Conservation (phyloP, 2,113 vertebrate genomes). For the Microtus ochrogaster region DNA sequence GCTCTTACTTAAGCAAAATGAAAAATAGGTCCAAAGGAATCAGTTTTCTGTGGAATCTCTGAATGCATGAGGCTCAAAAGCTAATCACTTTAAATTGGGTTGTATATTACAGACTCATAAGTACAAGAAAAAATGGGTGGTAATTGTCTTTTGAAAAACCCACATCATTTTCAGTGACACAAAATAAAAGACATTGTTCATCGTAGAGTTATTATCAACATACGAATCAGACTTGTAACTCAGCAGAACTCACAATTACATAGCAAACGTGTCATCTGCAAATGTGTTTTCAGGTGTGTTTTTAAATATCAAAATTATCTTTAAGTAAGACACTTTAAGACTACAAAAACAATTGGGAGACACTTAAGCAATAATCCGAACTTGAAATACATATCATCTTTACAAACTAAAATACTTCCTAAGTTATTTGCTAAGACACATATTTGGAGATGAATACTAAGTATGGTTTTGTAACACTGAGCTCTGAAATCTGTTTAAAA, state of each 20-base stretch:
- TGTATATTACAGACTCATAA: constrained; percentile 27
- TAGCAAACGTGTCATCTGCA: background rate
- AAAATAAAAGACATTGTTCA: constrained; percentile 24
- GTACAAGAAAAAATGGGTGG: background rate
- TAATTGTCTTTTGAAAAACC: constrained; percentile 25
- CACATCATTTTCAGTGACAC: constrained; percentile 21
- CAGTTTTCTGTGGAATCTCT: background rate
- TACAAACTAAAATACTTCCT: constrained; percentile 8
- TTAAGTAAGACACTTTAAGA: background rate
- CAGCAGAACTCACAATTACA: constrained; percentile 7
- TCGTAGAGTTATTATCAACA: background rate
- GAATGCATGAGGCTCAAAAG: constrained; percentile 49
- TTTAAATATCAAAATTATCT: constrained; percentile 38
- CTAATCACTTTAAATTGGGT: constrained; percentile 50
- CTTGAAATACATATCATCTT: background rate
- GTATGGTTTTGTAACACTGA: background rate
- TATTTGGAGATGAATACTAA: constrained; percentile 1
- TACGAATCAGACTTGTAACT: background rate
- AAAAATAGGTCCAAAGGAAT: background rate
- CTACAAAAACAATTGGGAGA: background rate
- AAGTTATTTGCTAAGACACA: background rate
- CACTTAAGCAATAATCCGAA: background rate
- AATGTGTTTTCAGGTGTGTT: background rate
- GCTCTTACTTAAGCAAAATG: background rate
- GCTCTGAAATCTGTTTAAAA: background rate